Base-by-base conservation (phyloP, 1,140 invertebrate genomes). In the Bombus confusus region DNA sequence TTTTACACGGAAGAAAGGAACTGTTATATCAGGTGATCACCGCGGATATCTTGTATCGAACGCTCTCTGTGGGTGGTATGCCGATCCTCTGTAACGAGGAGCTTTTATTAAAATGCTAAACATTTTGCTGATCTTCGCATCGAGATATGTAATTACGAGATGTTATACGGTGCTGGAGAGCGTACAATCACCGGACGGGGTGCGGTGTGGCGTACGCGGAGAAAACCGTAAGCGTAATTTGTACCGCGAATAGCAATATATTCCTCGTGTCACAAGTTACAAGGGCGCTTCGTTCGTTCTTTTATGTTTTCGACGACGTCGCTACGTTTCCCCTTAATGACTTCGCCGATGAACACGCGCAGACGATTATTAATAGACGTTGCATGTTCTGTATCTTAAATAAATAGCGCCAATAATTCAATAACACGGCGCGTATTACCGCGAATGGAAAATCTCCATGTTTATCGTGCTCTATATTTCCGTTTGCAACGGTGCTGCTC, bases 331-430 rank as follows among this genome's bases (percentile, higher is more conserved):
- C 25, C 37, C 13, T 47, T 85, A 85, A 85, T 39, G 76, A 72
- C 52, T 39, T 22, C 3, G 15, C 39, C n/a, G 47, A 59, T n/a
- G 64, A 66, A 43, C 47, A 59, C 82, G 31, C 39, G 15, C 39
- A 18, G 52, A 64, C 66, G 52, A 39, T 85, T 84, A 84, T 84
- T 78, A 78, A 84, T 79, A 78, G 52, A n/a, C 37, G 37, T 31
- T 59, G 34, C 47, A 18, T 43, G 64, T 57, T 57, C 62, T 3
- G 28, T 59, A 59, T 69, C 22, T 43, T n/a, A 1, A 62, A 75
- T 52, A 79, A 84, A 79, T n/a, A 79, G 18, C 47, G 15, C 31
- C 52, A n/a, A 79, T 84, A 64, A 80, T 73, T 79, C 52, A 47
- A 52, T 80, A 64, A 62, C 22, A 4, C 28, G 22, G 5, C 25